These are phyloP conservation scores for Micrastur ruficollis DNA, from an alignment of 2,797 vertebrate genomes.

Conservation along the genomic window DNA sequence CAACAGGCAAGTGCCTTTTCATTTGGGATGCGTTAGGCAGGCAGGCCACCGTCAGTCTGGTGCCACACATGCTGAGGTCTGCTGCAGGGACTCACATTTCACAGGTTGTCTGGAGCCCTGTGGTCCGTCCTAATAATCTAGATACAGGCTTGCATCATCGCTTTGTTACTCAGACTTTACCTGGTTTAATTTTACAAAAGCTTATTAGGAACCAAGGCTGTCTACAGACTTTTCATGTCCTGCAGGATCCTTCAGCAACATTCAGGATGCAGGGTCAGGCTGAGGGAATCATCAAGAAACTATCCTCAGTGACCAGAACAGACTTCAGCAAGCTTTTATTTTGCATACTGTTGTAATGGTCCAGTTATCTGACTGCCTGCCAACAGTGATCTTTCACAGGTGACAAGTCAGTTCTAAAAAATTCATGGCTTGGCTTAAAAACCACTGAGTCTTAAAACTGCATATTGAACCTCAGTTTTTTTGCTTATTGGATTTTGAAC, in stretches of 20 bases:
- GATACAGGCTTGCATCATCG: background rate
- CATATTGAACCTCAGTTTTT: background rate
- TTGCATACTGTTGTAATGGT: background rate
- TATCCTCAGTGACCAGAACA: background rate
- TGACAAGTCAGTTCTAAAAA: background rate
- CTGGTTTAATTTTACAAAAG: background rate
- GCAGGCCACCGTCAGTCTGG: background rate
- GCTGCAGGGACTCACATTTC: background rate
- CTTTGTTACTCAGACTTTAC: background rate
- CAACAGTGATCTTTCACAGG: background rate
- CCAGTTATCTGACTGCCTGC: background rate
- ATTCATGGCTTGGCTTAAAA: background rate
- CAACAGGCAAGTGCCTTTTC: background rate
- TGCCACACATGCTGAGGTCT: background rate
- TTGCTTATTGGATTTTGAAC: background rate
- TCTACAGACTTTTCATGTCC: background rate
- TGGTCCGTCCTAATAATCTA: accelerated
- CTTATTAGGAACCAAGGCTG: background rate
- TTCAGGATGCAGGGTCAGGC: background rate
- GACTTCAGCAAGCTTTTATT: background rate
- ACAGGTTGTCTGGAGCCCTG: background rate
- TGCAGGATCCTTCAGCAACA: background rate
- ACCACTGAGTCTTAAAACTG: background rate
- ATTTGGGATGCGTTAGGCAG: background rate
- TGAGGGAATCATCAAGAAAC: background rate